Evolutionary conservation across 2,113 vertebrate species (phyloP), one percentile per base, ranked within the genome.

Genomic region (Mandrillus leucophaeus): DNA sequence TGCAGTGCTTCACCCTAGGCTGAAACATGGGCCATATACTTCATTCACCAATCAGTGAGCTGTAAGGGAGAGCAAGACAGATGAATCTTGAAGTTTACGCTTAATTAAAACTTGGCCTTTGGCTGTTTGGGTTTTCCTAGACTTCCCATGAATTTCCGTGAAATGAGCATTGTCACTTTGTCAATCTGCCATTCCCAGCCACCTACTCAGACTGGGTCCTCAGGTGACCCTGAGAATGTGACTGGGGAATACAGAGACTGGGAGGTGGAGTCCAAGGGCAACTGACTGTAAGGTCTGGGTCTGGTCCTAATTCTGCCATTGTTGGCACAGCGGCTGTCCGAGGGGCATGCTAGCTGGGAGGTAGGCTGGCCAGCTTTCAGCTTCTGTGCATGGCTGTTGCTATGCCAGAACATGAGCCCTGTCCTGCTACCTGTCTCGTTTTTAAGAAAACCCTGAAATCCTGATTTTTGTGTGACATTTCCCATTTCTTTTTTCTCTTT

Each of bases 91-190:
- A 64, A 81, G 79, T 48, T 70, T 18, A 48, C 9, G 57, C 32
- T 55, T 85, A 6, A 68, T 93, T 88, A n/a, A 66, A 90, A 93
- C n/a, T 79, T 81, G 87, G 64, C 80, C 80, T 93, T 81, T 76
- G 66, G 55, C 84, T 93, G 23, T 40, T 38, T 61, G 81, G 50
- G 27, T 32, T 50, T 87, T 81, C 68, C 57, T 87, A 81, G 80
- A 76, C 48, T 80, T 85, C 61, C 59, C 27, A 18, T 66, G 84
- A 59, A 38, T 92, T 55, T 94, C 38, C 45, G 50, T 84, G 52
- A 95, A 87, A 14, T 78, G 52, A 32, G 73, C 43, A 13, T 4
- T 12, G 23, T 88, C 75, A 17, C n/a, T 84, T 40, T 40, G 66
- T 32, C 35, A 78, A 11, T 52, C 35, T 16, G 38, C 55, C 57